These are phyloP conservation scores for Polyboroides typus DNA, from an alignment of 2,797 vertebrate genomes.

Conservation along the genomic window DNA sequence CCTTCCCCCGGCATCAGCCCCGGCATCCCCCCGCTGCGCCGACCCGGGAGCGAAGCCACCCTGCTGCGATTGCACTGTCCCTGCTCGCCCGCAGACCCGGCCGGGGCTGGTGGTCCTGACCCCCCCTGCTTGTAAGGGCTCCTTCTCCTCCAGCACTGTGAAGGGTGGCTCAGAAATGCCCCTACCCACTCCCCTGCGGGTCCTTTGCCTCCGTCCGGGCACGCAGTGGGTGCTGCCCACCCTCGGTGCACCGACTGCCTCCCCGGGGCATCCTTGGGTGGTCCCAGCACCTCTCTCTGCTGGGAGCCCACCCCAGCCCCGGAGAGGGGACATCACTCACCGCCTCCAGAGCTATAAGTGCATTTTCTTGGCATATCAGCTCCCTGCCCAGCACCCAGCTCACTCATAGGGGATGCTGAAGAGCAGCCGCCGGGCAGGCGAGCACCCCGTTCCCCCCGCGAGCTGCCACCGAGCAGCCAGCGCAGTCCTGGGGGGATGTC, in stretches of 20 bases:
- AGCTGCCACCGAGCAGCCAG: background rate
- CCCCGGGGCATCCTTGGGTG: background rate
- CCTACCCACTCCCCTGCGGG: accelerated
- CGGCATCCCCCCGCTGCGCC: accelerated
- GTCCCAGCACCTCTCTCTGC: background rate
- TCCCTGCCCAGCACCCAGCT: background rate
- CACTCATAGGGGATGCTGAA: background rate
- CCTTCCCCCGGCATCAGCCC: background rate
- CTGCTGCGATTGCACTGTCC: background rate
- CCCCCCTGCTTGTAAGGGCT: background rate
- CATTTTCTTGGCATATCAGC: background rate
- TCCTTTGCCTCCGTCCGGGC: accelerated
- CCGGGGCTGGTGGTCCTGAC: accelerated
- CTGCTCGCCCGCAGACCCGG: accelerated
- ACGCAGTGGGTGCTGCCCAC: accelerated
- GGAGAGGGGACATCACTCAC: background rate
- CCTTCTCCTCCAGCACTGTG: background rate
- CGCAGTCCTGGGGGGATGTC: background rate
- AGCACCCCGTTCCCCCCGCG: accelerated
- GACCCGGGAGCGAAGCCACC: background rate
- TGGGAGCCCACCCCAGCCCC: background rate
- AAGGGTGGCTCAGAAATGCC: background rate
- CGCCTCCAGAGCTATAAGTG: background rate
- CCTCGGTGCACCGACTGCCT: background rate
- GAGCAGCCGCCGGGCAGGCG: background rate